Evolutionary conservation across 2,797 vertebrate species (phyloP).

Genomic region (Paratrypauchen microcephalus): DNA sequence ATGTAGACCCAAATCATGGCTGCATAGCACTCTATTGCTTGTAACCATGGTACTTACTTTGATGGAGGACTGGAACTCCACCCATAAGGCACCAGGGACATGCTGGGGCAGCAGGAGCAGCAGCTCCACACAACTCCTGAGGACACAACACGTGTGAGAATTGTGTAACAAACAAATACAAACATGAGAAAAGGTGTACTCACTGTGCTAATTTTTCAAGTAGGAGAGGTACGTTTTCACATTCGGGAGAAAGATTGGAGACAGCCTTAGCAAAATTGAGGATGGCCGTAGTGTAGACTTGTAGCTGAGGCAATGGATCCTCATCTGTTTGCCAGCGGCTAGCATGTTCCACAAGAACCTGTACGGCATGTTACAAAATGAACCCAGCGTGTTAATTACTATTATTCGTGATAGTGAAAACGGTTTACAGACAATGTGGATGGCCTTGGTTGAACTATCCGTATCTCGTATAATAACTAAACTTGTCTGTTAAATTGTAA

Average conservation of each 20-base stretch:
- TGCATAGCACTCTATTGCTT: slow-evolving; percentile 35
- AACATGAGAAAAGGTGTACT: slow-evolving; percentile 69
- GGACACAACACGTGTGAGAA: slow-evolving; percentile 44
- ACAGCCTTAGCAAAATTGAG: slow-evolving; percentile 91
- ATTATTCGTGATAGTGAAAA: background rate
- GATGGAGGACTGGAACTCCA: slow-evolving; percentile 93
- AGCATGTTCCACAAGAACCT: slow-evolving; percentile 95
- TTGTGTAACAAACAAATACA: background rate
- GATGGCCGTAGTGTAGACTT: slow-evolving; percentile 95
- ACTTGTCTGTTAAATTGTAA: background rate
- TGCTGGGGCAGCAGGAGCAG: slow-evolving; percentile 90
- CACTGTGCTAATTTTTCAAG: slow-evolving; percentile 97
- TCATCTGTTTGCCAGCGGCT: slow-evolving; percentile 95
- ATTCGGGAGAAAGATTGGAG: slow-evolving; percentile 92
- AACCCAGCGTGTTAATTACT: background rate
- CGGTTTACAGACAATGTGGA: background rate
- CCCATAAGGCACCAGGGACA: slow-evolving; percentile 93
- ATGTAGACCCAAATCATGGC: slow-evolving; percentile 14
- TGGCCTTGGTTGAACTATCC: background rate
- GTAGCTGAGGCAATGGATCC: slow-evolving; percentile 92
- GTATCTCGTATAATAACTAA: no score
- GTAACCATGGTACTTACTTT: slow-evolving; percentile 81
- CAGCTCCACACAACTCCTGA: slow-evolving; percentile 98
- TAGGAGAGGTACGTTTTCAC: slow-evolving; percentile 96
- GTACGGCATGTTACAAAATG: background rate